Evolutionary conservation across 1,140 invertebrate species (phyloP), one percentile per base, ranked within the genome.

Genomic region (Campoletis sonorensis): DNA sequence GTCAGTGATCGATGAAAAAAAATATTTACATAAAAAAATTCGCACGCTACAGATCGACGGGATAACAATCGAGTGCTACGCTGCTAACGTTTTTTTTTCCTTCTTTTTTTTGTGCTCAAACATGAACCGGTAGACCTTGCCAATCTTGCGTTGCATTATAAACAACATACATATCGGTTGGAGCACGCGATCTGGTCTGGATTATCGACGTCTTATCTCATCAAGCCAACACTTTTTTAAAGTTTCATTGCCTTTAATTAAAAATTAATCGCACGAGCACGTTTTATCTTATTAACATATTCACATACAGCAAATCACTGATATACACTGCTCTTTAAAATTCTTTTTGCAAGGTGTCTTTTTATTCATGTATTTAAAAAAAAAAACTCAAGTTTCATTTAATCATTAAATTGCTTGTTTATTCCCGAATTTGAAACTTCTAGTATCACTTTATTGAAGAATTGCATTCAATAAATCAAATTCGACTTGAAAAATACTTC

Each of bases 111-210:
- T 76, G 37, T 37, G 49, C 21, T 64, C 70, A 11, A 49, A n/a
- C 73, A 21, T 45, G 58, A 81, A 81, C 79, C 71, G 37, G 71
- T 81, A 75, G 71, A 81, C 79, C 79, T 81, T 81, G 79, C 61
- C 54, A 58, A 61, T 40, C 61, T 61, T 30, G 15, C 51, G 40
- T 61, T 40, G 37, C 30, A 75, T 73, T 73, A 51, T 64, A 70
- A 30, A 33, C 67, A 70, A 33, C 15, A 33, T n/a, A 21, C 27
- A 70, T 18, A 21, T 27, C 18, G 51, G 27, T 61, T 11, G 4
- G 23, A 75, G 27, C 73, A 77, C 73, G 51, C 73, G 51, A 77
- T 77, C 73, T 77, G 61, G 51, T 40, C 73, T 26, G 27, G 54
- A 77, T 54, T 61, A 64, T 15, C 21, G 11, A 70, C 45, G 51